Conservation (phyloP, 1,140 invertebrate species). For the Sitodiplosis mosellana region DNA sequence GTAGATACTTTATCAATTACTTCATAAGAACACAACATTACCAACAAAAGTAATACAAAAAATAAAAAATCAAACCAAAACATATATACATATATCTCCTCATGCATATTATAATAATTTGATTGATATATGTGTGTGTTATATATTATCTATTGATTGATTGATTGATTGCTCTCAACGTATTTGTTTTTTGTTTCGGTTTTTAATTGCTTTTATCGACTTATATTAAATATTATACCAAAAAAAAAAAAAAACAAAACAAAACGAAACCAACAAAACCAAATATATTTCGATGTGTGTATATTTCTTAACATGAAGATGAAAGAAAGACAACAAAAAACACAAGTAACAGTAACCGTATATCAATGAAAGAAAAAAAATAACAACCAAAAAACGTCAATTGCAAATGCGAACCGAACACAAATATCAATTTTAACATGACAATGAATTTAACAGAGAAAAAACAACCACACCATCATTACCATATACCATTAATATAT, state of each 20-base stretch:
- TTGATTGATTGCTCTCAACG: no score
- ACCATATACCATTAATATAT: no score
- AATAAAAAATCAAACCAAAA: neutral
- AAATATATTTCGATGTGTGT: neutral
- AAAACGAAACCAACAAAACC: neutral
- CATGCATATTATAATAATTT: no score
- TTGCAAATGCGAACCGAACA: neutral
- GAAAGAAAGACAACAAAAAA: neutral
- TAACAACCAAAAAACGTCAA: neutral
- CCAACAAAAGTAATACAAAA: neutral
- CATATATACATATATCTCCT: neutral
- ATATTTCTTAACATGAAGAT: neutral
- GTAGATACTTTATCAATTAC: conserved; percentile 26
- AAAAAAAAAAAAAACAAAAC: neutral
- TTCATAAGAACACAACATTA: conserved; percentile 13
- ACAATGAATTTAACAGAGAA: neutral
- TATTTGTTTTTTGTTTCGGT: no score
- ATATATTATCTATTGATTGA: no score
- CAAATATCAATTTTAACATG: neutral
- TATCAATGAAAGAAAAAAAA: no score
- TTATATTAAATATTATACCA: no score
- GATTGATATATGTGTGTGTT: no score
- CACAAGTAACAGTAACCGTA: no score
- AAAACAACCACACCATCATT: neutral
- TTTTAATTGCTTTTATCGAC: no score